These are phyloP conservation scores for Phoxinus phoxinus DNA, from an alignment of 2,113 vertebrate species.

Conservation along the genomic window DNA sequence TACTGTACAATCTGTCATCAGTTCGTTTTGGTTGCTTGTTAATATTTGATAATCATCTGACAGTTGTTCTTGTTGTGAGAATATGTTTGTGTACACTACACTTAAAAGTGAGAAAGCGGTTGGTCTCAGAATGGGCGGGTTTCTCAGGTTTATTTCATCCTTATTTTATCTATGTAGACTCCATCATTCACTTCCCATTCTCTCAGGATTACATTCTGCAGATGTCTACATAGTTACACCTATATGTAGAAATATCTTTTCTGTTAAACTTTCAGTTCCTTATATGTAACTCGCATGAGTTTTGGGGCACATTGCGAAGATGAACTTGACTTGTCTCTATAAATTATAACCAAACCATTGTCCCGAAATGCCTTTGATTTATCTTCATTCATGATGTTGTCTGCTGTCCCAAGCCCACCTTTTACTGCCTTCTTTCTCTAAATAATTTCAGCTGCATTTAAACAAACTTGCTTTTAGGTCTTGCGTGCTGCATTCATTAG, in stretches of 20 bases:
- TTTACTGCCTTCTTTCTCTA: background rate
- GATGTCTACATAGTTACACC: background rate
- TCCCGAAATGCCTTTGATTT: background rate
- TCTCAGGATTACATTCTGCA: background rate
- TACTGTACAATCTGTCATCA: background rate
- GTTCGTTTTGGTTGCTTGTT: constrained; percentile 1
- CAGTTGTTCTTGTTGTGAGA: background rate
- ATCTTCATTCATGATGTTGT: background rate
- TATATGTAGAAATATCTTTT: background rate
- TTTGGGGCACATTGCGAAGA: background rate
- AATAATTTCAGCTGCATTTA: background rate
- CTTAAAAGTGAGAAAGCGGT: background rate
- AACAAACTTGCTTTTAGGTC: background rate
- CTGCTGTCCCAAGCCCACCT: background rate
- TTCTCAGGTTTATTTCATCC: background rate
- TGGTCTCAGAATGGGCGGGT: background rate
- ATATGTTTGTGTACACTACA: background rate
- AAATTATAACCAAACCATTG: background rate
- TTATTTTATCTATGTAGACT: background rate
- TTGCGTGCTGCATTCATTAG: too few species aligned
- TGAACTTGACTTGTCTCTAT: background rate
- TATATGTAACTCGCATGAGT: background rate
- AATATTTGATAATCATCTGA: constrained; percentile 7
- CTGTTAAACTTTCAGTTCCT: constrained; percentile 28
- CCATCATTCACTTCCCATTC: background rate